Conservation (phyloP, 2,888 invertebrate genomes). For the Andrena hattorfiana region DNA sequence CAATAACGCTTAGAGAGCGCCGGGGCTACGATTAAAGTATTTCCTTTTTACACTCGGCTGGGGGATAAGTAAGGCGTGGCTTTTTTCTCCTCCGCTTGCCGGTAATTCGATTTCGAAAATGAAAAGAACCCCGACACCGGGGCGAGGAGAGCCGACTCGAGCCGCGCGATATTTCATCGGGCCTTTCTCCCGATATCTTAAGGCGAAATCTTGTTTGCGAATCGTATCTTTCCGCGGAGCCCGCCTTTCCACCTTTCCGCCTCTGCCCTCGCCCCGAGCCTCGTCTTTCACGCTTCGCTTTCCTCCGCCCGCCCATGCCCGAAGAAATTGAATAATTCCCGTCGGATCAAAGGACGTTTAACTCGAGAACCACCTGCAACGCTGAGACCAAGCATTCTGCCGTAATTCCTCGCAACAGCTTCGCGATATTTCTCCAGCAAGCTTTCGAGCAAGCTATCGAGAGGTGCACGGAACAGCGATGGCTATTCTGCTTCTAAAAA, state of each 20-base stretch:
- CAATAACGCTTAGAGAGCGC: slow-evolving; percentile 59
- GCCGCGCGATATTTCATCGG: slow-evolving; percentile 40
- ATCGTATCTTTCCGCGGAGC: slow-evolving; percentile 34
- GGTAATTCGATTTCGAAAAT: slow-evolving; percentile 65
- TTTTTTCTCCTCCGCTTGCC: slow-evolving; percentile 23
- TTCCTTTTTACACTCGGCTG: slow-evolving; percentile 48
- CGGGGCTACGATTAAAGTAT: slow-evolving; percentile 62
- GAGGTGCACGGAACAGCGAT: neutral
- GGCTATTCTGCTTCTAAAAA: neutral
- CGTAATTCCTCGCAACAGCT: neutral
- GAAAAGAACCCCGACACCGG: slow-evolving; percentile 54
- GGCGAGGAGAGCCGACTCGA: neutral
- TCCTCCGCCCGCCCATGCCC: neutral
- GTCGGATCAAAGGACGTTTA: slow-evolving; percentile 51
- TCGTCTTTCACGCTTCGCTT: too few relatives aligned
- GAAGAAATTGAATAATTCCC: slow-evolving; percentile 43
- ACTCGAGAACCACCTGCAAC: neutral
- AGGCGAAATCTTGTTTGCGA: slow-evolving; percentile 60
- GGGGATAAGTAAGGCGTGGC: slow-evolving; percentile 48
- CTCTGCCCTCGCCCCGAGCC: neutral
- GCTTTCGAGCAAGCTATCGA: neutral
- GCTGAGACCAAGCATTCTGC: neutral
- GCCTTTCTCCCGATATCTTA: slow-evolving; percentile 26
- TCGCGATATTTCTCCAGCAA: neutral
- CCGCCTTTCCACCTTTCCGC: neutral